Evolutionary conservation across 2,888 invertebrate species (phyloP).

Genomic region (Temnothorax ravouxi): DNA sequence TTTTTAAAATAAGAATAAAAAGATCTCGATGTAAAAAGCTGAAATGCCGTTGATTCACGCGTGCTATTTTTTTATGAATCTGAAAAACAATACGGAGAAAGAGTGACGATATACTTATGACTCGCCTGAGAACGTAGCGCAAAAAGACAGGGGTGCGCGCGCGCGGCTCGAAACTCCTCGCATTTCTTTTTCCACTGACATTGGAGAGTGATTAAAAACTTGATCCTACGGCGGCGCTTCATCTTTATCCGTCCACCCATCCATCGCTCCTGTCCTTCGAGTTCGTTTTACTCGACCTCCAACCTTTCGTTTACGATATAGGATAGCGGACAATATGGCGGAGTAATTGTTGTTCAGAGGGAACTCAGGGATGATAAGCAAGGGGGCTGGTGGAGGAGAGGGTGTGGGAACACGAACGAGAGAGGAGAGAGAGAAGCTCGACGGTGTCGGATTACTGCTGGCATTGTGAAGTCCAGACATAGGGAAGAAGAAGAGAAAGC

Average conservation of each 20-base stretch:
- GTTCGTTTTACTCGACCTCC: conserved; percentile 55
- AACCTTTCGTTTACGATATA: conserved; percentile 76
- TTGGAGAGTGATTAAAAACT: conserved; percentile 83
- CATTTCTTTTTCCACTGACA: conserved; percentile 78
- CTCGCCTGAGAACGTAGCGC: conserved; percentile 49
- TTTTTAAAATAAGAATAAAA: neutral
- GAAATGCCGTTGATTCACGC: neutral
- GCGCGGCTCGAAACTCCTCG: conserved; percentile 59
- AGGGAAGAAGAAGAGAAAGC: conserved; percentile 64
- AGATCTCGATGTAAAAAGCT: neutral
- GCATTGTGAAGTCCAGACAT: conserved; percentile 81
- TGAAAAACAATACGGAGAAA: neutral
- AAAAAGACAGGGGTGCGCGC: neutral
- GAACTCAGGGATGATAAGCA: conserved; percentile 56
- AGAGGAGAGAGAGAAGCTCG: conserved; percentile 64
- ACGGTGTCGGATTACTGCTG: conserved; percentile 82
- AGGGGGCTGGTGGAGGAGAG: conserved; percentile 24
- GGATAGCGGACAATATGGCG: conserved; percentile 78
- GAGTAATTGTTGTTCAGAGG: conserved; percentile 81
- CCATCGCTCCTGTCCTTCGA: conserved; percentile 65
- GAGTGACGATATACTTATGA: conserved; percentile 64
- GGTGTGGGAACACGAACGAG: conserved; percentile 37
- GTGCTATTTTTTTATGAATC: neutral
- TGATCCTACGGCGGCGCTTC: conserved; percentile 76
- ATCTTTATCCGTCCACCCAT: conserved; percentile 73